Conservation (phyloP, 2,797 vertebrate genomes). For the Artibeus jamaicensis region DNA sequence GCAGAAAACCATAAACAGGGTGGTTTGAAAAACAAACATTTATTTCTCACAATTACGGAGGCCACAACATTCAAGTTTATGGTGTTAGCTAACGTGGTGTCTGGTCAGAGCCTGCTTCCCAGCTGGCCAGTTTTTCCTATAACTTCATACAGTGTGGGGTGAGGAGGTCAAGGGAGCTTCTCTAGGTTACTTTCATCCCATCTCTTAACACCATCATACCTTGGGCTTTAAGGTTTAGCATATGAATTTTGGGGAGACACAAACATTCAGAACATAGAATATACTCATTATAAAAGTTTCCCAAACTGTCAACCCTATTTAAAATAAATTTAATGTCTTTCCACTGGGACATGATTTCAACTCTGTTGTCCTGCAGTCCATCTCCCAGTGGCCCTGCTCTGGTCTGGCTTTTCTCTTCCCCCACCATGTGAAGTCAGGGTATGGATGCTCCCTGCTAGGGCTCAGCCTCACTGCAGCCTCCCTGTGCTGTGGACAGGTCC, state of each 20-base stretch:
- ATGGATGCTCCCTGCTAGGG: accelerated
- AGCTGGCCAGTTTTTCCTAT: no score
- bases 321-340: neutral
- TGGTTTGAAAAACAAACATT: no score
- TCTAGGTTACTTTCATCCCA: no score
- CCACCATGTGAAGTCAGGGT: accelerated
- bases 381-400: no score
- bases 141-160: no score
- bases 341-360: neutral
- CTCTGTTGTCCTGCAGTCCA: neutral
- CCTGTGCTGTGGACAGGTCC: neutral
- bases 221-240: neutral
- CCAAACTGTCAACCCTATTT: neutral
- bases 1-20: neutral
- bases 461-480: no score
- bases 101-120: no score
- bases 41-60: no score
- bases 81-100: no score
- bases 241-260: neutral
- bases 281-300: neutral
- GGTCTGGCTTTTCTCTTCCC: neutral
- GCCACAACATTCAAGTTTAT: no score
- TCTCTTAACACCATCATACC: neutral
- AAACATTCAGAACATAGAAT: neutral
- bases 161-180: no score